Evolutionary conservation across 2,113 vertebrate species (phyloP), one percentile per base, ranked within the genome.

Genomic region (Rhabdornis inornatus): DNA sequence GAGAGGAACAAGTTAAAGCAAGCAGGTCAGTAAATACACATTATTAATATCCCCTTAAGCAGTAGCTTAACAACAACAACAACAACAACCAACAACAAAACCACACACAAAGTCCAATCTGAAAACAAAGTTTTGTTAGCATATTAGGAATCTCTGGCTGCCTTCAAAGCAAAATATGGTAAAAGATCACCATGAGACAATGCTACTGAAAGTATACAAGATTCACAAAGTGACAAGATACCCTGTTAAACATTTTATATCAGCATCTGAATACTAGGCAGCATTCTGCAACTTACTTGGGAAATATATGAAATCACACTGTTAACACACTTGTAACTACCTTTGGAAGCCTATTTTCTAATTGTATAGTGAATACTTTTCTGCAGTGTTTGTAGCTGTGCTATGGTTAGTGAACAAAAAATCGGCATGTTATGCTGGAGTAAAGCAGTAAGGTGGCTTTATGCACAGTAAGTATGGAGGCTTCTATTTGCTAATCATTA

Each of bases 391-490:
- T 94, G 94, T 76, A 97, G 95, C 95, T 97, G 94, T 95, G 56
- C 82, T 97, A 97, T 49, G 90, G 95, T 98, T 97, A 98, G 97
- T 98, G 97, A 98, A 97, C 82, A 97, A 88, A 97, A 96, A 94
- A 89, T 92, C 25, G 66, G 95, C 95, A 96, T 97, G 94, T 98
- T 97, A 98, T 94, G 96, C 94, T 95, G 94, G 97, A 97, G 76
- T 95, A 97, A 98, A 98, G 97, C 98, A 93, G 79, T 97, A 98
- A 98, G 97, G 97, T 98, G 98, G 96, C 95, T 97, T 98, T 97
- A 98, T 96, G 97, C 97, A 95, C 75, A 57, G 92, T 95, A 97
- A 97, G 92, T 96, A 97, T 3, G 31, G 84, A 98, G 96, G 95
- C 96, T 97, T 97, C 97, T 97, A 97, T 94, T 93, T 85, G 82